These are phyloP conservation scores for Axea sp. DNA, from an alignment of 2,888 invertebrate genomes.

Conservation along the genomic window DNA sequence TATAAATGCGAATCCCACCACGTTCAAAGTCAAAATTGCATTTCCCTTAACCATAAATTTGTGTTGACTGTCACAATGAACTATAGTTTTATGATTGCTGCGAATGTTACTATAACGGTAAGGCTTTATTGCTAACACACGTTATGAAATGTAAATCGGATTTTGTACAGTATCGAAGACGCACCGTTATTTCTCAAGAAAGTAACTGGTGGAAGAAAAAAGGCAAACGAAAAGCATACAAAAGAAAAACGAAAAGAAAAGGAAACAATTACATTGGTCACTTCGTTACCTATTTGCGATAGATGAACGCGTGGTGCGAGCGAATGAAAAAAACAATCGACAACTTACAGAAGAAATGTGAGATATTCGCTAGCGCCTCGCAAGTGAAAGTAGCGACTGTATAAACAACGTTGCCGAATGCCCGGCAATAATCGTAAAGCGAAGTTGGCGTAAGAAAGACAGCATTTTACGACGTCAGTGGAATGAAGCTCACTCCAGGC, in stretches of 20 bases:
- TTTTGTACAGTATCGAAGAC: not conserved
- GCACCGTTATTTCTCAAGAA: not conserved
- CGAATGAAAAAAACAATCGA: conserved; percentile 41
- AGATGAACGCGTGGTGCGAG: no score
- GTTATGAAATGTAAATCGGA: conserved; percentile 29
- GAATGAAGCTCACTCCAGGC: conserved; percentile 32
- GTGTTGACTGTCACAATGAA: conserved; percentile 18
- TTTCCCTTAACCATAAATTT: conserved; percentile 30
- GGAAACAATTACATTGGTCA: not conserved
- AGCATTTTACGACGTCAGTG: conserved; percentile 39
- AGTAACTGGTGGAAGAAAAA: not conserved
- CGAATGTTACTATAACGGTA: conserved; percentile 35
- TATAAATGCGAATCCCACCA: conserved; percentile 15
- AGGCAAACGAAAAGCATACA: not conserved
- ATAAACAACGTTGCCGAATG: conserved; percentile 56
- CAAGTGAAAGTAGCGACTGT: conserved; percentile 64
- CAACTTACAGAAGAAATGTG: conserved; percentile 35
- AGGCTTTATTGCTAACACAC: conserved; percentile 31
- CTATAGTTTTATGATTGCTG: conserved; percentile 34
- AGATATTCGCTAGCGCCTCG: conserved; percentile 28
- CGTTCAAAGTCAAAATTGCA: conserved; percentile 23
- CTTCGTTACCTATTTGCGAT: not conserved
- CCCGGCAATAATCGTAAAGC: conserved; percentile 61
- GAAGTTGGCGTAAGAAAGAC: conserved; percentile 35
- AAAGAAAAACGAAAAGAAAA: no score